phyloP scores from a whole-genome alignment of 1,140 invertebrate genomes.

The Aphelenchoides avenae region DNA sequence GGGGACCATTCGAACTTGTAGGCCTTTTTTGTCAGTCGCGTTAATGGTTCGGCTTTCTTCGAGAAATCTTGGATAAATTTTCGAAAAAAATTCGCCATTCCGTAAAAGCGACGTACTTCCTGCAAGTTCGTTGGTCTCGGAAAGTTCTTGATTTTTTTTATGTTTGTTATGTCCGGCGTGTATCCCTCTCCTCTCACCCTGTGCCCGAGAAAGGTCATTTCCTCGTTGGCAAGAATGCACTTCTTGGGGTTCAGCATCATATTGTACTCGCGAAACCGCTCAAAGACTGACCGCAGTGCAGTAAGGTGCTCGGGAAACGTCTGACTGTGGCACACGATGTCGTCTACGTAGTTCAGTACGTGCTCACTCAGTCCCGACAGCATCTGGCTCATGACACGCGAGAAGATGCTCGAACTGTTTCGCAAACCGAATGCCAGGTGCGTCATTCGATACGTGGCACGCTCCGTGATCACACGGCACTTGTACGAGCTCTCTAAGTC shows the following conservation, averaged over 20 bases:
- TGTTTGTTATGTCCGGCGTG: not conserved
- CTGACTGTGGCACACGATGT: conserved; percentile 17
- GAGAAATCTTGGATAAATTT: conserved; percentile 7
- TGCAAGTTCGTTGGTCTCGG: not conserved
- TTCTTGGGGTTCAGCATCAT: conserved; percentile 26
- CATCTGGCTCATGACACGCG: conserved; percentile 47
- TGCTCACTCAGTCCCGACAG: conserved; percentile 31
- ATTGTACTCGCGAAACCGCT: conserved; percentile 14
- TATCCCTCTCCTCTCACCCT: not conserved
- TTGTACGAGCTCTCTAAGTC: conserved; percentile 26
- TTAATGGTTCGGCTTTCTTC: not conserved
- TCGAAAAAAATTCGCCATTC: not conserved
- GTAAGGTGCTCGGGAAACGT: conserved; percentile 8
- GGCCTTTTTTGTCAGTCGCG: conserved; percentile 12
- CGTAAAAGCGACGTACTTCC: not conserved
- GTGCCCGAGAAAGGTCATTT: conserved; percentile 34
- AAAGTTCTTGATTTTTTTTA: not conserved
- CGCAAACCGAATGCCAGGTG: conserved; percentile 16
- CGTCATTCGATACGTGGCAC: conserved; percentile 19
- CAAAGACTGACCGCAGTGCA: conserved; percentile 10
- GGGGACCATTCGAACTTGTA: conserved; percentile 9
- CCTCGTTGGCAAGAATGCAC: conserved; percentile 15
- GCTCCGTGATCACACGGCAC: conserved; percentile 16
- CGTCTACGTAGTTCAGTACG: conserved; percentile 61
- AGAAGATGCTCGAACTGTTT: conserved; percentile 19